These are phyloP conservation scores for Lasius fuliginosus DNA, from an alignment of 2,888 invertebrate genomes.

Conservation along the genomic window DNA sequence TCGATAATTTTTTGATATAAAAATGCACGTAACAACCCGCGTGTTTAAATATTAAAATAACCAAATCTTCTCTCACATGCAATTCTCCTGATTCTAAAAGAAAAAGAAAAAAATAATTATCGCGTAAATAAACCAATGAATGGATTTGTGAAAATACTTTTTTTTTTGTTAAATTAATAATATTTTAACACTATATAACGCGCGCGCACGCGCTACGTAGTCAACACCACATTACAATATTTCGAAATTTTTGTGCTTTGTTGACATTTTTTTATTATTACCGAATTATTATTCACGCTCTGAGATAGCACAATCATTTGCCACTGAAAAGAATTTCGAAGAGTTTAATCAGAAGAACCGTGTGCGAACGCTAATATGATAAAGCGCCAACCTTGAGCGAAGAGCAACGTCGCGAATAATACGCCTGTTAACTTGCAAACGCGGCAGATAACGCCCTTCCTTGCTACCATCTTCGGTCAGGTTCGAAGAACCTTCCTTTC, in stretches of 20 bases:
- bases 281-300: background rate
- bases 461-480: conserved; percentile 76
- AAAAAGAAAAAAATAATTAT: background rate
- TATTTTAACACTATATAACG: background rate
- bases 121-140: background rate
- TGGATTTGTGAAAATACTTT: background rate
- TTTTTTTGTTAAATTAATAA: conserved; percentile 8
- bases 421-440: conserved; percentile 46
- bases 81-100: background rate
- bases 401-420: conserved; percentile 8
- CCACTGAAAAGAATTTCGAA: background rate
- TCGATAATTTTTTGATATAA: conserved; percentile 2
- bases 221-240: background rate
- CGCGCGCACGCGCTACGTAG: too few relatives aligned
- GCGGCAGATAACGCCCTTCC: conserved; percentile 63
- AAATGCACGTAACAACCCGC: background rate
- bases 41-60: background rate
- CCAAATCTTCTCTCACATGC: background rate
- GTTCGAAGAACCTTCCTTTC: conserved; percentile 70
- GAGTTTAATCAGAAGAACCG: conserved; percentile 3
- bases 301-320: background rate
- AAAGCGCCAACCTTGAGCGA: conserved; percentile 57
- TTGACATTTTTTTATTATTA: background rate
- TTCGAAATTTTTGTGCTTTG: background rate
- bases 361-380: conserved; percentile 7